A percentile compares a stretch with the other conserved stretches of the same genome.
Evolutionary conservation across 2,888 invertebrate genomes (phyloP).

Genomic region (Pyrocoelia pectoralis): DNA sequence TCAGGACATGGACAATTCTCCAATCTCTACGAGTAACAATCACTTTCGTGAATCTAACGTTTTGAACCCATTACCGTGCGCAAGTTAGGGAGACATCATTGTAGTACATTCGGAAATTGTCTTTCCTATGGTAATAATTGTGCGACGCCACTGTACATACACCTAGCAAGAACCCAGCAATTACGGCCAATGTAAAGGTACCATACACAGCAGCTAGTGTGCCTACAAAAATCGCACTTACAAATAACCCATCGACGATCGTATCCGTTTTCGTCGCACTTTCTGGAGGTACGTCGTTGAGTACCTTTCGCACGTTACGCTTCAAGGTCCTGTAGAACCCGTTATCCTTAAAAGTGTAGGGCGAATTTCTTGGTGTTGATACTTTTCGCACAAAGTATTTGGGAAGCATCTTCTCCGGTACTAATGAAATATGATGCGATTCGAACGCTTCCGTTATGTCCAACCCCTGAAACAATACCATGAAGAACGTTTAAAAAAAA

Average conservation of each 20-base stretch:
- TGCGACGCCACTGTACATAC: slow-evolving; percentile 71
- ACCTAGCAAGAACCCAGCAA: slow-evolving; percentile 67
- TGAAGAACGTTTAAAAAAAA: not conserved
- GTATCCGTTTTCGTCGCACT: slow-evolving; percentile 53
- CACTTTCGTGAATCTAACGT: not conserved
- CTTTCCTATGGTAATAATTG: slow-evolving; percentile 79
- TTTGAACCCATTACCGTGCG: slow-evolving; percentile 61
- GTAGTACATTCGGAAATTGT: slow-evolving; percentile 81
- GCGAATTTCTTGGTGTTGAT: slow-evolving; percentile 69
- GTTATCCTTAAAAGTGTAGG: slow-evolving; percentile 75
- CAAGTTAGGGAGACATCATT: slow-evolving; percentile 75
- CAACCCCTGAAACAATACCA: slow-evolving; percentile 22
- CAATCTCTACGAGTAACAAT: slow-evolving; percentile 23
- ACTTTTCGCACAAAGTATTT: slow-evolving; percentile 75
- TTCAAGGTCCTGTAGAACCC: slow-evolving; percentile 80
- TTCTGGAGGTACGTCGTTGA: slow-evolving; percentile 64
- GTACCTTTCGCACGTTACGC: slow-evolving; percentile 61
- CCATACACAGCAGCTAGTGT: slow-evolving; percentile 51
- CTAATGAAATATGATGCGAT: slow-evolving; percentile 70
- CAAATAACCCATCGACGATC: slow-evolving; percentile 57
- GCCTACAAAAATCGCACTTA: slow-evolving; percentile 52
- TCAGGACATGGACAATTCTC: slow-evolving; percentile 76
- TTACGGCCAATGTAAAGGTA: slow-evolving; percentile 57
- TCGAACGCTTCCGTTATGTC: slow-evolving; percentile 66
- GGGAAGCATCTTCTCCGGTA: slow-evolving; percentile 65